Percentiles rank a stretch among this genome's conserved stretches.
Evolutionary conservation across 2,888 invertebrate species (phyloP).

Genomic region (Aleiodes leptofemur): DNA sequence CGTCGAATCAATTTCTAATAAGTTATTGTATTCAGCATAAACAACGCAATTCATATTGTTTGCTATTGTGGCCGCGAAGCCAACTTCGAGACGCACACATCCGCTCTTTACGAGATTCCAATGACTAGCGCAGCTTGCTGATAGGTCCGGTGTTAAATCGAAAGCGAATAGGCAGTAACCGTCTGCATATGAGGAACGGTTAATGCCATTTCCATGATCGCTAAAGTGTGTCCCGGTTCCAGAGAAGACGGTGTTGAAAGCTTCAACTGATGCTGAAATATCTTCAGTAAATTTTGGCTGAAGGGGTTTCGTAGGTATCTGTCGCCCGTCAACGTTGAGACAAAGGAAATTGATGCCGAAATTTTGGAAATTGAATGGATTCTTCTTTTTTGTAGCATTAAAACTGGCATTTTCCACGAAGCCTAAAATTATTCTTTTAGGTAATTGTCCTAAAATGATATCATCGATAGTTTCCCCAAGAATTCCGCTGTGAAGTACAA

Average conservation of each 20-base stretch:
- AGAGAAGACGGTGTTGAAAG: neutral
- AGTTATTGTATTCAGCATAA: constrained; percentile 61
- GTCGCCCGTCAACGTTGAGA: neutral
- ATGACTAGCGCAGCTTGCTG: constrained; percentile 48
- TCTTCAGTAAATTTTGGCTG: neutral
- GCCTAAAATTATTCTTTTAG: too few species aligned
- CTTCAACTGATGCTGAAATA: too few species aligned
- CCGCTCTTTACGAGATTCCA: constrained; percentile 53
- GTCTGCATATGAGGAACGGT: neutral
- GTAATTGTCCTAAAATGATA: too few species aligned
- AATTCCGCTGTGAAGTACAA: too few species aligned
- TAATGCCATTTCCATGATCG: neutral
- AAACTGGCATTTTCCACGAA: too few species aligned
- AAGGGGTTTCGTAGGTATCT: constrained; percentile 5
- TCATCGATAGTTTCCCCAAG: too few species aligned
- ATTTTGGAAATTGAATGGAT: neutral
- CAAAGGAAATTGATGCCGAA: constrained; percentile 2
- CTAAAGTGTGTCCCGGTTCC: neutral
- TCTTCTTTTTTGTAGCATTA: neutral
- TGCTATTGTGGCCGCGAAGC: too few species aligned
- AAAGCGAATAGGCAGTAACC: constrained; percentile 53
- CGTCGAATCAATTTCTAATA: constrained; percentile 57
- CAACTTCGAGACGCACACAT: constrained; percentile 55
- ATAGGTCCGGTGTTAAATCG: constrained; percentile 58
- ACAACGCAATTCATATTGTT: constrained; percentile 46